phyloP scores from a whole-genome alignment of 2,797 vertebrate species.

The Sebastes reedi region DNA sequence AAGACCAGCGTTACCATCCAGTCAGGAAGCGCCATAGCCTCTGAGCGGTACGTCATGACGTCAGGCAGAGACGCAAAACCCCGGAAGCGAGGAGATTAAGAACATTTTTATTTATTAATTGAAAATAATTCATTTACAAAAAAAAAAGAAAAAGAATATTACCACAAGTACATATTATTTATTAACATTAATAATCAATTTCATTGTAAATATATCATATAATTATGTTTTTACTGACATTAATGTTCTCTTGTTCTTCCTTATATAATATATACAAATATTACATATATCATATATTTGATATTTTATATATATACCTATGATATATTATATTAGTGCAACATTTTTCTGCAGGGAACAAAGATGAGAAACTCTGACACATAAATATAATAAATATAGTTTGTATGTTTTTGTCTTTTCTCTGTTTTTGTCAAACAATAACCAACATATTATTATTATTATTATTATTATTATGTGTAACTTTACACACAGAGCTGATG shows the following conservation, averaged over 20 bases:
- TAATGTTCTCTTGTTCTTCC: neutral
- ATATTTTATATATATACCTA: no score
- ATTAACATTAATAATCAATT: neutral
- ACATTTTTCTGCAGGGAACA: no score
- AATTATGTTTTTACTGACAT: neutral
- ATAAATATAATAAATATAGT: no score
- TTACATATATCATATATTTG: neutral
- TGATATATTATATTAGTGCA: no score
- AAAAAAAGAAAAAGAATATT: no score
- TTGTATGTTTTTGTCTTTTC: neutral
- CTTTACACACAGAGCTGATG: neutral
- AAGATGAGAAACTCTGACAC: no score
- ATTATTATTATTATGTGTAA: neutral
- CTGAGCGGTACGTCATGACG: slow-evolving; percentile 52
- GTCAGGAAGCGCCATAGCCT: slow-evolving; percentile 75
- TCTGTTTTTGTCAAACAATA: neutral
- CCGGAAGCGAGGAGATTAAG: neutral
- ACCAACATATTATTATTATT: neutral
- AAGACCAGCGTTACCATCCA: slow-evolving; percentile 59
- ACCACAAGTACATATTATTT: neutral
- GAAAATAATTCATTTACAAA: neutral
- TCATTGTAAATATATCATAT: neutral
- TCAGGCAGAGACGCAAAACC: neutral
- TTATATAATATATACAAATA: neutral
- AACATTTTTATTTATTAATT: no score